These are phyloP conservation scores for Catocala sponsa DNA, from an alignment of 2,888 invertebrate genomes.

Conservation along the genomic window DNA sequence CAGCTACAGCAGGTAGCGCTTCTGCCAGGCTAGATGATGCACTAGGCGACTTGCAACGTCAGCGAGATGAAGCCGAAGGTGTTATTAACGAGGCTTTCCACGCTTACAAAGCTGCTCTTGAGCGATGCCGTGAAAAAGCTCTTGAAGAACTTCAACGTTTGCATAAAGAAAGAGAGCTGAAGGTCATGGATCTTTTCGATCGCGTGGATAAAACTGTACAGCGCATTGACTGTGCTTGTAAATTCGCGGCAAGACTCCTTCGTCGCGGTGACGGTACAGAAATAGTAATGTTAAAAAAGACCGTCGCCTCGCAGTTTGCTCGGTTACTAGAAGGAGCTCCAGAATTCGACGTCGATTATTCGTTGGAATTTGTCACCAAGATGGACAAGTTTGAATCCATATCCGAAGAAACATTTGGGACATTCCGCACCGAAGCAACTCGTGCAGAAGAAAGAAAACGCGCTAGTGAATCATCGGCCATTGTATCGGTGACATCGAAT, in stretches of 20 bases:
- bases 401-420: conserved; percentile 92
- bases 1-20: conserved; percentile 92
- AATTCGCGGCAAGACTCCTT: conserved; percentile 93
- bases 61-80: conserved; percentile 95
- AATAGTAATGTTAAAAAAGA: conserved; percentile 94
- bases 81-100: conserved; percentile 94
- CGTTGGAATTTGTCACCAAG: conserved; percentile 94
- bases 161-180: conserved; percentile 95
- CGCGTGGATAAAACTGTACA: conserved; percentile 94
- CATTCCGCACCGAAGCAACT: conserved; percentile 91
- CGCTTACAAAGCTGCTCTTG: conserved; percentile 93
- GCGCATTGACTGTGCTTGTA: conserved; percentile 95
- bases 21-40: conserved; percentile 93
- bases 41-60: conserved; percentile 94
- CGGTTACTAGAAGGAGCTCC: conserved; percentile 94
- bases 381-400: conserved; percentile 92
- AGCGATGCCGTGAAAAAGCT: conserved; percentile 93
- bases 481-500: conserved; percentile 77
- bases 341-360: conserved; percentile 93
- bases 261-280: conserved; percentile 95
- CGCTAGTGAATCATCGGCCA: conserved; percentile 80
- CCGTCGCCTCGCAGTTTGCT: conserved; percentile 92
- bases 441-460: conserved; percentile 87
- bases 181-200: conserved; percentile 96
- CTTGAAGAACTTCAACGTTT: conserved; percentile 92